Percentiles rank a stretch among this genome's conserved stretches.
phyloP scores from a whole-genome alignment of 35 echinoderm and acorn worm species.

The Ophiothrix spiculata region DNA sequence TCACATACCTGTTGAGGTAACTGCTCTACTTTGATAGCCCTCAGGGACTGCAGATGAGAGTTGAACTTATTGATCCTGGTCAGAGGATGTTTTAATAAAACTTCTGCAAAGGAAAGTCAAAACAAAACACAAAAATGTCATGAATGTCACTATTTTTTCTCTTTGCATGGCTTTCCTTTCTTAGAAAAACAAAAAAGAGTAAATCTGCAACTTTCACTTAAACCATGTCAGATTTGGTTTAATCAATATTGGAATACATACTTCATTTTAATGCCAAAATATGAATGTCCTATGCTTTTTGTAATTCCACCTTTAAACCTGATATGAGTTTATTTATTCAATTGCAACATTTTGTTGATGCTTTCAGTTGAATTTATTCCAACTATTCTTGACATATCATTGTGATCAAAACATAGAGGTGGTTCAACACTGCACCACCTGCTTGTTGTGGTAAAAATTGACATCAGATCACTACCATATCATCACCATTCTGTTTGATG shows the following conservation, averaged over 20 bases:
- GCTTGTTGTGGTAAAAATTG: no score
- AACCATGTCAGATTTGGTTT: not conserved
- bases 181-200: no score
- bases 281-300: not conserved
- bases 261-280: not conserved
- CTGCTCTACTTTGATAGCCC: not conserved
- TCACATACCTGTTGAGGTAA: slow-evolving; percentile 22
- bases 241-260: not conserved
- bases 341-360: no score
- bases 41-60: slow-evolving; percentile 23
- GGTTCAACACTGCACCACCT: no score
- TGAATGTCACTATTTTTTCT: not conserved
- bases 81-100: slow-evolving; percentile 1
- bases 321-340: no score
- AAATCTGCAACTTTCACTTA: not conserved
- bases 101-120: slow-evolving; percentile 4
- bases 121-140: not conserved
- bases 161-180: not conserved
- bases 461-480: no score
- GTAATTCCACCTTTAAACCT: no score
- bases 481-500: no score
- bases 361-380: no score
- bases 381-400: no score
- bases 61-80: slow-evolving; percentile 23
- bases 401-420: no score